Evolutionary conservation across 1,140 invertebrate genomes (phyloP), one percentile per base, ranked within the genome.

Genomic region (Caenorhabditis remanei): DNA sequence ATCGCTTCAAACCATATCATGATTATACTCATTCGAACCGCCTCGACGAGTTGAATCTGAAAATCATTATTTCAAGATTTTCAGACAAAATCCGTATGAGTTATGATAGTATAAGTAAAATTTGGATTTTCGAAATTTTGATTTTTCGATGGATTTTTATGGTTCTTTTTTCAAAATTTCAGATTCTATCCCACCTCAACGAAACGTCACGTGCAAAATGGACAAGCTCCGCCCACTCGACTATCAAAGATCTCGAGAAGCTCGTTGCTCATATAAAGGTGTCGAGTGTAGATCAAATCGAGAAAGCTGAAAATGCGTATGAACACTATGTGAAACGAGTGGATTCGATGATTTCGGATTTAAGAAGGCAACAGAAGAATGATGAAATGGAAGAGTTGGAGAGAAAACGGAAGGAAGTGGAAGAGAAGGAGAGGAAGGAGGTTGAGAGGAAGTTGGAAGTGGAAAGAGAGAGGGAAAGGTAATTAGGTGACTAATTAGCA

Each of bases 311-410:
- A 14, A 9, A 11, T 13, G 43, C 43, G 0, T 87, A 87, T 48
- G 86, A 87, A 16, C 13, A 63, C 9, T 87, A 58, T 61, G 79
- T 83, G 16, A 48, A 71, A 53, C 9, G 50, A 32, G 86, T 87
- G 11, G 79, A 83, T 24, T 21, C 13, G n/a, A 65, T 87, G 56
- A 83, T 87, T 40, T 13, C 11, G n/a, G 65, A 71, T 41, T 50
- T 87, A 5, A 87, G 79, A n/a, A 41, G 95, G 84, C 96, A 97
- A 92, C 96, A 96, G 91, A 95, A 94, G 85, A 95, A 95, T 46
- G 96, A 97, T 84, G 94, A 95, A 90, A 92, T 94, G 89, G 94
- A 94, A 24, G 87, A 55, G 21, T 5, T 89, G 21, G 88, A 89
- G 61, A 87, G 63, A 19, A 83, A 86, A 58, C 75, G 88, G 19